Evolutionary conservation across 2,888 invertebrate species (phyloP).

Genomic region (Ptychoptera contaminata): DNA sequence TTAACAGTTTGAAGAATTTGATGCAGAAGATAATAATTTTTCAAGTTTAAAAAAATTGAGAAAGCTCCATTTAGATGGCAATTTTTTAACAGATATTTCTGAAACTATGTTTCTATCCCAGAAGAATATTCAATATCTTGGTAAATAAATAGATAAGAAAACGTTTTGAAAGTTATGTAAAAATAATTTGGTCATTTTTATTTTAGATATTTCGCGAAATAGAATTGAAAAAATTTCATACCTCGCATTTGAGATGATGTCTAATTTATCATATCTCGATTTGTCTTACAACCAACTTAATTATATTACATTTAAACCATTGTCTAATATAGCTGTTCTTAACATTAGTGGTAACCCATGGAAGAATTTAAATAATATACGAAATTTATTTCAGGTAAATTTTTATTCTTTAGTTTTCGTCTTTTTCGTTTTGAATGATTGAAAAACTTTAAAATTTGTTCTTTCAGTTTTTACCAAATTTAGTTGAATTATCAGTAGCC

Average conservation of each 20-base stretch:
- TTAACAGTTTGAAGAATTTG: too few relatives aligned
- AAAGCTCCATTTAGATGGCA: slow-evolving; percentile 55
- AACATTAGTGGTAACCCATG: slow-evolving; percentile 50
- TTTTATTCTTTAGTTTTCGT: slow-evolving; percentile 15
- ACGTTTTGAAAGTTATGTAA: too few relatives aligned
- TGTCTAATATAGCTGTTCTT: slow-evolving; percentile 39
- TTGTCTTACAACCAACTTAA: slow-evolving; percentile 61
- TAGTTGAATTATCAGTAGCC: slow-evolving; percentile 27
- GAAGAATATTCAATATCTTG: slow-evolving; percentile 27
- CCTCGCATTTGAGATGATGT: slow-evolving; percentile 55
- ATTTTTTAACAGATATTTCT: slow-evolving; percentile 60
- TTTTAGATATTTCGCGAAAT: slow-evolving; percentile 46
- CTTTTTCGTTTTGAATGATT: not conserved
- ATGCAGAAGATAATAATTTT: slow-evolving; percentile 47
- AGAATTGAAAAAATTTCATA: slow-evolving; percentile 57
- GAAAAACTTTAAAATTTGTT: not conserved
- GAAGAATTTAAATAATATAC: slow-evolving; percentile 28
- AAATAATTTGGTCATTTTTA: not conserved
- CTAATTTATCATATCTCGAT: slow-evolving; percentile 50
- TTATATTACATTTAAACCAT: slow-evolving; percentile 32
- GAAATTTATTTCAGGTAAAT: slow-evolving; percentile 26
- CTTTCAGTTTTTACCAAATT: slow-evolving; percentile 24
- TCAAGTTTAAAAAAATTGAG: slow-evolving; percentile 47
- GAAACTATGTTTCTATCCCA: slow-evolving; percentile 46
- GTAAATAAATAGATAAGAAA: too few relatives aligned